Base-by-base conservation (phyloP, 2,113 vertebrate species). In the Rhineura floridana region DNA sequence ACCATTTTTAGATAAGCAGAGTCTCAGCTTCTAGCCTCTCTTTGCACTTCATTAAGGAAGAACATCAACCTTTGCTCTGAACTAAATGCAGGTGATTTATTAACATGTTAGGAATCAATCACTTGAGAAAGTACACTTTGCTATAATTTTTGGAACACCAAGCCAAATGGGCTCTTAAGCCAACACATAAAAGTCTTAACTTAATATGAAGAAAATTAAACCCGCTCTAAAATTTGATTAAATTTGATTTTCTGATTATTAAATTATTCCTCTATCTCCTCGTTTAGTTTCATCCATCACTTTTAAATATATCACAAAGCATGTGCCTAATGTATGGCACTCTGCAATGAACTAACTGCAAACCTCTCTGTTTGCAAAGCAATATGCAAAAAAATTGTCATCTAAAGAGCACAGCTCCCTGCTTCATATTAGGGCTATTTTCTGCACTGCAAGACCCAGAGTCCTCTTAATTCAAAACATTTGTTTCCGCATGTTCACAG, bases 221-320 rank as follows among this genome's bases (percentile, higher is more conserved):
- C 19, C 59, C 87, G 63, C 30, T 86, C 79, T 25, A 62, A 89
- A 39, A 13, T 55, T 86, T 48, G 10, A 63, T 30, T 52, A 89
- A 91, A 92, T 88, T 88, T 75, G 90, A 82, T 87, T 62, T 59
- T 82, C 50, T 6, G 0, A 84, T 62, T 78, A 76, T 85, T 77
- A 0, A 86, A 33, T 77, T 62, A 69, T 52, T 6, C 42, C 90
- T 87, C 69, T 6, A 33, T 91, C 92, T 89, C 91, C 67, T 78
- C 62, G 91, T 90, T 87, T 90, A 70, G 88, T 93, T 91, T 92
- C 89, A 92, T 92, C 93, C n/a, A 87, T 86, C 88, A 55, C 88
- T 93, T 94, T 88, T 87, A 91, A 67, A 15, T 88, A 93, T 62
- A 23, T 39, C 9, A 46, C 25, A 46, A 17, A 44, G 30, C 42